A percentile compares a stretch with the other conserved stretches of the same genome.
These are phyloP conservation scores for Biston betularia DNA, from an alignment of 2,888 invertebrate genomes.

Conservation along the genomic window DNA sequence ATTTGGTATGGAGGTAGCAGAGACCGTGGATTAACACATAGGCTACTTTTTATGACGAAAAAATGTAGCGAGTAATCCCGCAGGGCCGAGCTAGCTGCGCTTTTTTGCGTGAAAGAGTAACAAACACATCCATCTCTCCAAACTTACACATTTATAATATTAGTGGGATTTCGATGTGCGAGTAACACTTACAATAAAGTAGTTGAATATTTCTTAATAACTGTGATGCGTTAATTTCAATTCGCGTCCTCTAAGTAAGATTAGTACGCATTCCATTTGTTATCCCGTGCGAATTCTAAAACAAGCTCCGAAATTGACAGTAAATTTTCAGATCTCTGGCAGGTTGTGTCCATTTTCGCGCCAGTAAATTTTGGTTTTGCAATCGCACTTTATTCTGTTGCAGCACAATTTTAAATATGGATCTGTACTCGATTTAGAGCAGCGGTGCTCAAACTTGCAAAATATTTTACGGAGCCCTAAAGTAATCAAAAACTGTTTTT, in stretches of 20 bases:
- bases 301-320: conserved; percentile 21
- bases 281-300: conserved; percentile 19
- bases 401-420: background rate
- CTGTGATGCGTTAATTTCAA: background rate
- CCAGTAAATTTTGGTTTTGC: conserved; percentile 25
- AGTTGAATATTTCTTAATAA: background rate
- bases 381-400: conserved; percentile 9
- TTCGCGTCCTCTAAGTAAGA: background rate
- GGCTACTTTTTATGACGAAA: too few species aligned
- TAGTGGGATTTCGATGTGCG: background rate
- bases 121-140: too few species aligned
- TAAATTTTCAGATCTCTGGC: conserved; percentile 31
- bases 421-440: conserved; percentile 1
- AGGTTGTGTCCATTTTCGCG: conserved; percentile 28
- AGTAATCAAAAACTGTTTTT: too few species aligned
- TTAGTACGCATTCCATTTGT: background rate
- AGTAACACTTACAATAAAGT: background rate
- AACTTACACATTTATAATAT: too few species aligned
- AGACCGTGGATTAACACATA: too few species aligned
- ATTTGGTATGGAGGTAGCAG: too few species aligned
- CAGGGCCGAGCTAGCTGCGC: too few species aligned
- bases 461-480: too few species aligned
- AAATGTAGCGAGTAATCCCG: too few species aligned
- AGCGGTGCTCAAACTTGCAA: too few species aligned
- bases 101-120: too few species aligned